Evolutionary conservation across 1,140 invertebrate species (phyloP).

Genomic region (Psilanteris sp.): DNA sequence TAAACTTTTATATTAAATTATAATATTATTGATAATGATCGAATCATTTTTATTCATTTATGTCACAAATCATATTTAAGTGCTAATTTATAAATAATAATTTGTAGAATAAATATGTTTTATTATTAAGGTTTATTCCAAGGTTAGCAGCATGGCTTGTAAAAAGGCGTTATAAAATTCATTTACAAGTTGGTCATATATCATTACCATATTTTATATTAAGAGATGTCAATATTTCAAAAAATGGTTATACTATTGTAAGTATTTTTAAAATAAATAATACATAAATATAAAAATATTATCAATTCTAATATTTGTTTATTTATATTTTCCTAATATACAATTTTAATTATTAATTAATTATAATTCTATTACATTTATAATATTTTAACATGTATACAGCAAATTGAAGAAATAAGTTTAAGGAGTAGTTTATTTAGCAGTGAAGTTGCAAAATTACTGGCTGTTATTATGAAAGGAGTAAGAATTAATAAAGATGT

Average conservation of each 20-base stretch:
- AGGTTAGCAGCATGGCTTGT: constrained; percentile 85
- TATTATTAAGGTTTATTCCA: constrained; percentile 82
- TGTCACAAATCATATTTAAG: too few species aligned
- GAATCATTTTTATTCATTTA: too few species aligned
- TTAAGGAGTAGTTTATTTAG: constrained; percentile 94
- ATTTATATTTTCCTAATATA: too few species aligned
- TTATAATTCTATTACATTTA: not conserved
- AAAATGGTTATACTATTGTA: constrained; percentile 85
- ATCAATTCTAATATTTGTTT: too few species aligned
- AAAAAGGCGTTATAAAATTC: constrained; percentile 84
- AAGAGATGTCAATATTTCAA: constrained; percentile 84
- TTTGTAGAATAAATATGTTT: not conserved
- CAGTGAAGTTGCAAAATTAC: constrained; percentile 91
- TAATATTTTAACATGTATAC: constrained; percentile 39
- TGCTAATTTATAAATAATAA: too few species aligned
- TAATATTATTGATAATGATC: too few species aligned
- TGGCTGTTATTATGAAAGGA: constrained; percentile 90
- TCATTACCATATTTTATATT: constrained; percentile 85
- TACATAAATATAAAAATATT: constrained; percentile 26
- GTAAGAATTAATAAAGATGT: constrained; percentile 92
- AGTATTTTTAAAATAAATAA: too few species aligned
- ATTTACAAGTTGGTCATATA: constrained; percentile 85
- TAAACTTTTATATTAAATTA: too few species aligned
- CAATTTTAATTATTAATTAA: too few species aligned
- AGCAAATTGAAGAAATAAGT: constrained; percentile 93